Percentiles rank a stretch among this genome's conserved stretches.
These are phyloP conservation scores for Drosophila truncata DNA, from an alignment of 1,140 invertebrate species.

Conservation along the genomic window DNA sequence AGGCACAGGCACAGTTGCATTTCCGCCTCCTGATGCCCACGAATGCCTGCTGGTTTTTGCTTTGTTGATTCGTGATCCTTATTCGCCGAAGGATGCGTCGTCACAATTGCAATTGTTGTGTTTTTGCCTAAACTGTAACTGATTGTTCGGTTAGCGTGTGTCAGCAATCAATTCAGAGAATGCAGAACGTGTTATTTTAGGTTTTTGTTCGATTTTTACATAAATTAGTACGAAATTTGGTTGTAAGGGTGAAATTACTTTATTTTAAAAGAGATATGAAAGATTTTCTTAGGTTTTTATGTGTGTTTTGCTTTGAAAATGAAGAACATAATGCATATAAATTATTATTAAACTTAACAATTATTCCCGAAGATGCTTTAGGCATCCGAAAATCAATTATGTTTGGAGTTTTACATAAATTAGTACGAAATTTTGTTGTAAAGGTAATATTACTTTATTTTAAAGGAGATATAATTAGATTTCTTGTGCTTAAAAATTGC, in stretches of 20 bases:
- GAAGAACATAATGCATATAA: too few species aligned
- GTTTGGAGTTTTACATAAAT: not conserved
- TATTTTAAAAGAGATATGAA: not conserved
- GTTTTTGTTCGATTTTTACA: not conserved
- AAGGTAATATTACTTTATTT: not conserved
- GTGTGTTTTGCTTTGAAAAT: too few species aligned
- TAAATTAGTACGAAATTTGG: not conserved
- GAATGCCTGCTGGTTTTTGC: not conserved
- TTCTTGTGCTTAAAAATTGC: too few species aligned
- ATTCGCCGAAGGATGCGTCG: slow-evolving; percentile 26
- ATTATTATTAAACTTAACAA: too few species aligned
- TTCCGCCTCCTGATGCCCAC: slow-evolving; percentile 7
- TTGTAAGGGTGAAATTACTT: fast-evolving
- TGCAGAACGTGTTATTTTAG: not conserved
- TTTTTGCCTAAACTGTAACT: slow-evolving; percentile 9
- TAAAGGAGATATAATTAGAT: not conserved
- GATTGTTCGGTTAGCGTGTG: slow-evolving; percentile 14
- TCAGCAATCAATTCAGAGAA: slow-evolving; percentile 6
- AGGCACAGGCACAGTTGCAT: slow-evolving; percentile 22
- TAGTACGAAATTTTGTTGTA: not conserved
- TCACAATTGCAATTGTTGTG: slow-evolving; percentile 14
- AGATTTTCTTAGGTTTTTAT: not conserved
- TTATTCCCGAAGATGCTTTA: too few species aligned
- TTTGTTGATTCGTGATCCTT: slow-evolving; percentile 13
- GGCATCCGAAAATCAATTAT: too few species aligned